Evolutionary conservation across 2,797 vertebrate genomes (phyloP).

Genomic region (Cyclura pinguis): DNA sequence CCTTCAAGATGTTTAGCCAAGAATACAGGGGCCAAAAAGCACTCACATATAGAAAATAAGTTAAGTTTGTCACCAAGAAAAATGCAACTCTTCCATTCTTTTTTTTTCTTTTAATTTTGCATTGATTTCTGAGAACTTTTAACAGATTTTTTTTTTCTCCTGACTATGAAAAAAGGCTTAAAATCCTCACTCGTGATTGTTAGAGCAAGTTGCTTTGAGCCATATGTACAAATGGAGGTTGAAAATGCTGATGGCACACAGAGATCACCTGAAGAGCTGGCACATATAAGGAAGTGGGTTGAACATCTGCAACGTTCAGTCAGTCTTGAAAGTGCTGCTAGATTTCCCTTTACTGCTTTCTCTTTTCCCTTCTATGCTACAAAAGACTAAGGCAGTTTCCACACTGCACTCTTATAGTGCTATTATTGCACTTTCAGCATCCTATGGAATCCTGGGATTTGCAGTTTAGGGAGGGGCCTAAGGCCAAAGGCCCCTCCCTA

Average conservation of each 20-base stretch:
- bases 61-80: not conserved
- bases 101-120: not conserved
- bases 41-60: not conserved
- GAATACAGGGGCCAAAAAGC: not conserved
- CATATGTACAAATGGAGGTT: not conserved
- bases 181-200: not conserved
- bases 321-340: too few species aligned
- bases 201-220: not conserved
- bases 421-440: too few species aligned
- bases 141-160: not conserved
- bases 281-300: too few species aligned
- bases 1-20: not conserved
- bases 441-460: too few species aligned
- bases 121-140: not conserved
- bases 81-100: not conserved
- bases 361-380: too few species aligned
- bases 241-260: not conserved
- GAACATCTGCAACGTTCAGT: too few species aligned
- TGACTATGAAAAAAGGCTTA: not conserved
- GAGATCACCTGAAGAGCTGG: not conserved
- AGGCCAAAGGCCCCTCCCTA: too few species aligned
- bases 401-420: too few species aligned
- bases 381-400: too few species aligned
- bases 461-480: too few species aligned
- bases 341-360: too few species aligned